Evolutionary conservation across 2,113 vertebrate genomes (phyloP).

Genomic region (Ailuropoda melanoleuca): DNA sequence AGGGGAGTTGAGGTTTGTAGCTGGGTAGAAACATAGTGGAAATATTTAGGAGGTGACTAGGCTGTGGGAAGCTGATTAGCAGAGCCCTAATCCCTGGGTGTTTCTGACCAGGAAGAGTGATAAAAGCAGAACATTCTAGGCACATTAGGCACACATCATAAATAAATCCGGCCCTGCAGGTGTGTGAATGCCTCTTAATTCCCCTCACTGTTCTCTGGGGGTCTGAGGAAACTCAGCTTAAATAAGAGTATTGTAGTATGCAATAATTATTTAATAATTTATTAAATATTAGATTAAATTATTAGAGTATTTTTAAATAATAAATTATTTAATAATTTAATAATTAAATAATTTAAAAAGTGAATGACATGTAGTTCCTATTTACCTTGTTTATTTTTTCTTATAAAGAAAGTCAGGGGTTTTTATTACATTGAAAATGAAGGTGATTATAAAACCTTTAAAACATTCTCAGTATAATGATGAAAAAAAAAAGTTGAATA

Average conservation of each 20-base stretch:
- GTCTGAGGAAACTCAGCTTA: not conserved
- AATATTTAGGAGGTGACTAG: not conserved
- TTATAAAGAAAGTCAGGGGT: not conserved
- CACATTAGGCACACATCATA: not conserved
- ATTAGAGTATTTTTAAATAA: too few relatives aligned
- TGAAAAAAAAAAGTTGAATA: not conserved
- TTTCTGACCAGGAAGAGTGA: not conserved
- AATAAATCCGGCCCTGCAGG: not conserved
- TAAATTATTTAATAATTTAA: too few relatives aligned
- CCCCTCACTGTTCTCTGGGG: not conserved
- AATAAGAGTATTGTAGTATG: not conserved
- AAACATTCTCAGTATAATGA: slow-evolving; percentile 10
- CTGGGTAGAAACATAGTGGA: not conserved
- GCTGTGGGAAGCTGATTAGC: not conserved
- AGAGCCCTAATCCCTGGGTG: not conserved
- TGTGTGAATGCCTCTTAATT: not conserved
- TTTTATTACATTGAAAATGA: slow-evolving; percentile 5
- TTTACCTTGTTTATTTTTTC: slow-evolving; percentile 12
- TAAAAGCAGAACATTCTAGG: not conserved
- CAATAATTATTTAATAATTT: too few relatives aligned
- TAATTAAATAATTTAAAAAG: not conserved
- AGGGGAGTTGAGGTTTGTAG: not conserved
- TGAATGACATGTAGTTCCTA: not conserved
- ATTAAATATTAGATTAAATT: too few relatives aligned
- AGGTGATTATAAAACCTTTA: slow-evolving; percentile 12